Percentiles rank a stretch among this genome's conserved stretches.
phyloP scores from a whole-genome alignment of 2,888 invertebrate genomes.

The Strigamia transsilvanica region DNA sequence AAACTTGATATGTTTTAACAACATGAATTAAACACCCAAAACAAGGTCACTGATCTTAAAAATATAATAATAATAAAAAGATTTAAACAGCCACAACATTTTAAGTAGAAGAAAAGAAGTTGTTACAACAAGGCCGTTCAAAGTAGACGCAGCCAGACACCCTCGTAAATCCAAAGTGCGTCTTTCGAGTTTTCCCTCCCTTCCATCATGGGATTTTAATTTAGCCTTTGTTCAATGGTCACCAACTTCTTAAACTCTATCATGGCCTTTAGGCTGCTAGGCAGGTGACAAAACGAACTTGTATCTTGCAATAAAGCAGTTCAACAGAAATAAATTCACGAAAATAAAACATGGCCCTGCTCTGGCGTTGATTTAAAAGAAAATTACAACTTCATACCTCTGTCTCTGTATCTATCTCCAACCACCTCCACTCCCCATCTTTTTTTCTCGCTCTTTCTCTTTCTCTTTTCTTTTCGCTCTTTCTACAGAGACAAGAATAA shows the following conservation, averaged over 20 bases:
- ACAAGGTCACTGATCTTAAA: not conserved
- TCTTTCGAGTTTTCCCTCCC: slow-evolving; percentile 16
- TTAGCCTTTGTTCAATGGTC: slow-evolving; percentile 38
- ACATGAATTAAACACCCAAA: not conserved
- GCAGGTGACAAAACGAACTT: slow-evolving; percentile 32
- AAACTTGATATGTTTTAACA: slow-evolving; percentile 4
- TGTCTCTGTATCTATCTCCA: slow-evolving; percentile 3
- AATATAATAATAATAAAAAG: not conserved
- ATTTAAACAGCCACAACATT: slow-evolving; percentile 3
- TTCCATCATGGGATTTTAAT: slow-evolving; percentile 40
- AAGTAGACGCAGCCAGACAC: slow-evolving; percentile 3
- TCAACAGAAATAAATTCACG: slow-evolving; percentile 24
- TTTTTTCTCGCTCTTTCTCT: too few species aligned
- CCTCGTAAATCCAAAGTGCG: slow-evolving; percentile 24
- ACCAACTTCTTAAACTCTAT: slow-evolving; percentile 32
- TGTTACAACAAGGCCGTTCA: slow-evolving; percentile 21
- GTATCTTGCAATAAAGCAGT: slow-evolving; percentile 12
- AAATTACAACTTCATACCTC: slow-evolving; percentile 45
- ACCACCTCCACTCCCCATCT: not conserved
- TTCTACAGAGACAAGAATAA: slow-evolving; percentile 22
- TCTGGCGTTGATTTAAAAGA: slow-evolving; percentile 36
- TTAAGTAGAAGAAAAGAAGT: not conserved
- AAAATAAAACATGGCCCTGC: slow-evolving; percentile 32
- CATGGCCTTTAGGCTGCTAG: slow-evolving; percentile 32
- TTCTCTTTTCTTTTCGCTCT: not conserved